These are phyloP conservation scores for Meloidogyne hapla DNA, from an alignment of 1,140 invertebrate species.

Conservation along the genomic window DNA sequence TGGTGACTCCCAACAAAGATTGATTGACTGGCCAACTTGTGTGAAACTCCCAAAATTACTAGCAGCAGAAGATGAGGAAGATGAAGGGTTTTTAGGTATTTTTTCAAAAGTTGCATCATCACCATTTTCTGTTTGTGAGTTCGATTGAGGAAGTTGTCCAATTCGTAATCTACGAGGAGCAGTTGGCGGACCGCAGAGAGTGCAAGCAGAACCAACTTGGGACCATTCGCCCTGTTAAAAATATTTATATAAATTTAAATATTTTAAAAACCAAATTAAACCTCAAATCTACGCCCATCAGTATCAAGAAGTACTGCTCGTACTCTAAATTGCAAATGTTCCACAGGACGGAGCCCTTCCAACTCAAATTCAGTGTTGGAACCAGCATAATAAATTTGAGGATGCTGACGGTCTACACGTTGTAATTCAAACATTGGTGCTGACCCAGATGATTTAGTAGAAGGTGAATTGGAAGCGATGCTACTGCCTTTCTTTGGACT, in stretches of 20 bases:
- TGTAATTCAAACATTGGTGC: constrained; percentile 56
- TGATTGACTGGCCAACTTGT: constrained; percentile 26
- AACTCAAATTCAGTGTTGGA: constrained; percentile 41
- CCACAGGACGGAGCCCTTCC: constrained; percentile 48
- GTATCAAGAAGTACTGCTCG: constrained; percentile 54
- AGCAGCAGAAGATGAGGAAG: not conserved
- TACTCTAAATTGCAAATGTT: constrained; percentile 54
- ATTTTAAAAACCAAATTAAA: not conserved
- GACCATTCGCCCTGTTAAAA: constrained; percentile 49
- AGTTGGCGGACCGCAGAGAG: constrained; percentile 38
- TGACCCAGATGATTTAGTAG: not conserved
- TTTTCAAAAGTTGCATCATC: not conserved
- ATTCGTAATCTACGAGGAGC: constrained; percentile 46
- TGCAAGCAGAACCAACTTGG: constrained; percentile 53
- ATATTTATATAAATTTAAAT: not conserved
- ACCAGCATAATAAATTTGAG: constrained; percentile 56
- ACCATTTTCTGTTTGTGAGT: not conserved
- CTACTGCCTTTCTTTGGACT: not conserved
- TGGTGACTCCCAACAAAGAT: constrained; percentile 49
- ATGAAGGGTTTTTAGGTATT: constrained; percentile 7
- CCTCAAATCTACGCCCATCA: constrained; percentile 48
- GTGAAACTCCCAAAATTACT: not conserved
- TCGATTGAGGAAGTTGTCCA: not conserved
- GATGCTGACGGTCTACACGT: constrained; percentile 51
- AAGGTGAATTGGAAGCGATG: no score